Evolutionary conservation across 2,113 vertebrate species (phyloP).

Genomic region (Dinomys branickii): DNA sequence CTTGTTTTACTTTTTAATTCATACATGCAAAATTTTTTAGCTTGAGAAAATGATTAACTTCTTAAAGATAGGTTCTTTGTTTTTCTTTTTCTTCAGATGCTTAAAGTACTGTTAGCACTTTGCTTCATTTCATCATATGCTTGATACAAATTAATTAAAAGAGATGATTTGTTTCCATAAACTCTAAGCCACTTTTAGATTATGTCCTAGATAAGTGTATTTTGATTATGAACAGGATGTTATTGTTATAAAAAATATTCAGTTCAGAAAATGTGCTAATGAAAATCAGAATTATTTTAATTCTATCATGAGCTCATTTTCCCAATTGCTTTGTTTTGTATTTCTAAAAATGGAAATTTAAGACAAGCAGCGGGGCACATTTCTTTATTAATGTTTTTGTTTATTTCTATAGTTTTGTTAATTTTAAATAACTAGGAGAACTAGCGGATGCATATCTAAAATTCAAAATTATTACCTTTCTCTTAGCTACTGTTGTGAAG

Average conservation of each 20-base stretch:
- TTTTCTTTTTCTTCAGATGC: neutral
- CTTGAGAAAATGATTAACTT: neutral
- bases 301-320: neutral
- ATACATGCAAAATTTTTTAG: neutral
- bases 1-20: constrained; percentile 22
- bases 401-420: constrained; percentile 16
- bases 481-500: constrained; percentile 29
- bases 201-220: constrained; percentile 13
- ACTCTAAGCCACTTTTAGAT: constrained; percentile 38
- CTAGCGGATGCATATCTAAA: constrained; percentile 29
- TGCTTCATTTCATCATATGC: neutral
- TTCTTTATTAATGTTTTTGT: neutral
- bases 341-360: constrained; percentile 34
- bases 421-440: constrained; percentile 19
- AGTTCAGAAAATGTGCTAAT: constrained; percentile 51
- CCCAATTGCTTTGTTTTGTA: constrained; percentile 14
- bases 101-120: neutral
- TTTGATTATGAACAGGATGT: constrained; percentile 38
- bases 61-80: neutral
- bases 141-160: constrained; percentile 29
- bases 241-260: constrained; percentile 59
- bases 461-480: constrained; percentile 14
- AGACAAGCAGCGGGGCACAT: constrained; percentile 22
- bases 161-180: neutral
- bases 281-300: constrained; percentile 63